Conservation (phyloP, 1,140 invertebrate species). For the Galleria mellonella region DNA sequence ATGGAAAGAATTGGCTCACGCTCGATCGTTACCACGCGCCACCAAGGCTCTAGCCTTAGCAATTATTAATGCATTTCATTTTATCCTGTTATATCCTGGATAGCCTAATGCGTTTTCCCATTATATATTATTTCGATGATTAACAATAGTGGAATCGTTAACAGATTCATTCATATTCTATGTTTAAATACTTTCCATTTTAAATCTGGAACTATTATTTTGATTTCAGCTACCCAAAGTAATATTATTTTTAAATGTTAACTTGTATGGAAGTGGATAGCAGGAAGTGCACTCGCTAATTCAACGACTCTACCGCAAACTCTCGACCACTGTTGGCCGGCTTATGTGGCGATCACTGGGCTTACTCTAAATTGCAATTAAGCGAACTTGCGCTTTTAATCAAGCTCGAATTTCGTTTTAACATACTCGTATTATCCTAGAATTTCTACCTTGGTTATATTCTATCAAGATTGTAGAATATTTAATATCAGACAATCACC, state of each 20-base stretch:
- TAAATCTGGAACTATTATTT: no score
- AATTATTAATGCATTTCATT: conserved; percentile 58
- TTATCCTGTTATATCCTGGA: conserved; percentile 22
- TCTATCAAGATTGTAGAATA: no score
- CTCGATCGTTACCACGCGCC: background rate
- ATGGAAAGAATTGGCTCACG: conserved; percentile 4
- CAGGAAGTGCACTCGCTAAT: conserved; percentile 19
- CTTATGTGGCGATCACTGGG: conserved; percentile 46
- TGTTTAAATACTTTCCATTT: no score
- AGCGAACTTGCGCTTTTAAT: conserved; percentile 25
- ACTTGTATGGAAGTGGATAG: conserved; percentile 34
- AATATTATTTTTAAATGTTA: conserved; percentile 10
- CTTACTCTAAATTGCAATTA: conserved; percentile 55
- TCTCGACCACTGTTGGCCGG: conserved; percentile 37
- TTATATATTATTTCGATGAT: conserved; percentile 47
- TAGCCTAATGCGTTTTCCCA: conserved; percentile 57
- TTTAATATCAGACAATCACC: no score
- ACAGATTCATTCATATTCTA: conserved; percentile 3
- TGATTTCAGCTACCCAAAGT: no score
- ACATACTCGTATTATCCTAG: background rate
- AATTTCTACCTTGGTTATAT: no score
- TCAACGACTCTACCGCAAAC: conserved; percentile 26
- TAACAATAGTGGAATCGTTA: conserved; percentile 28
- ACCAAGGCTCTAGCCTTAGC: conserved; percentile 5
- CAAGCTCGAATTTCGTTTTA: background rate